These are phyloP conservation scores for Typhlichthys eigenmanni DNA, from an alignment of 2,797 vertebrate species.

Conservation along the genomic window DNA sequence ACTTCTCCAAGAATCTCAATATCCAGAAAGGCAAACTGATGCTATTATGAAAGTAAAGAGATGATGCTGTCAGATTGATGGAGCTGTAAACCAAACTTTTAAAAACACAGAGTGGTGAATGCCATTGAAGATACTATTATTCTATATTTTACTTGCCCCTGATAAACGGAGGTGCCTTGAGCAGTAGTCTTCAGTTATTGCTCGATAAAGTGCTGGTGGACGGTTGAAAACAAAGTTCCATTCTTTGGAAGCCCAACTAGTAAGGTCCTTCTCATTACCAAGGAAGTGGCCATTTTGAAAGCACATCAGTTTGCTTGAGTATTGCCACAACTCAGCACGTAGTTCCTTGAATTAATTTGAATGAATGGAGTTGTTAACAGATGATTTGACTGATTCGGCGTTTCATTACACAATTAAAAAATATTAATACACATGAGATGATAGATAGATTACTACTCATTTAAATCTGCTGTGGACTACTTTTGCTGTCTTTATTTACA, in stretches of 20 bases:
- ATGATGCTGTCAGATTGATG: background rate
- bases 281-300: constrained; percentile 80
- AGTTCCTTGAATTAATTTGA: constrained; percentile 76
- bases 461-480: constrained; percentile 9
- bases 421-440: constrained; percentile 6
- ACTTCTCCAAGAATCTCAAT: constrained; percentile 73
- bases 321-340: constrained; percentile 84
- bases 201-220: constrained; percentile 71
- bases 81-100: background rate
- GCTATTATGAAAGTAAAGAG: constrained; percentile 71
- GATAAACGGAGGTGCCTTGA: constrained; percentile 75
- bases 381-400: constrained; percentile 30
- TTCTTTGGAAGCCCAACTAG: constrained; percentile 77
- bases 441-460: constrained; percentile 15
- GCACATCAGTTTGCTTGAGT: constrained; percentile 81
- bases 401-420: constrained; percentile 11
- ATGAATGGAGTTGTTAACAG: constrained; percentile 26
- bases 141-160: constrained; percentile 74
- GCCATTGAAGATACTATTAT: background rate
- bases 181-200: constrained; percentile 79
- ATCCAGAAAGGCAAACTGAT: constrained; percentile 87
- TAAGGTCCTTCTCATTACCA: constrained; percentile 79
- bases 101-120: background rate
- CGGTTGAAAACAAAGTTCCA: constrained; percentile 76
- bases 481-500: constrained; percentile 22